Percentiles rank a stretch among this genome's conserved stretches.
These are phyloP conservation scores for Rhagium mordax DNA, from an alignment of 2,888 invertebrate species.

Conservation along the genomic window DNA sequence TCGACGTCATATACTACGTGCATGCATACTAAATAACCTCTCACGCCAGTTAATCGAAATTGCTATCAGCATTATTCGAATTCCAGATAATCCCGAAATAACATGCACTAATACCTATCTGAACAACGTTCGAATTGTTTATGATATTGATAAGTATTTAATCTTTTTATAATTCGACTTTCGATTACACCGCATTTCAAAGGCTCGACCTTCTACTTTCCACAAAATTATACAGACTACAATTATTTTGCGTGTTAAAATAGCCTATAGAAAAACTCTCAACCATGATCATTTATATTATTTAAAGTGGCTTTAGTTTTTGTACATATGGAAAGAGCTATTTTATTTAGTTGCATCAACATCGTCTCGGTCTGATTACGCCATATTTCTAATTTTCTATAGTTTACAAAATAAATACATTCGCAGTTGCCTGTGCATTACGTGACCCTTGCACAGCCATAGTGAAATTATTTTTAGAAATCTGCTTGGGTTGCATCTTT, in stretches of 20 bases:
- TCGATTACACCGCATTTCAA: constrained; percentile 1
- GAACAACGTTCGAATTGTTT: background rate
- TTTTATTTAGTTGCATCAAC: constrained; percentile 43
- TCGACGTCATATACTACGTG: no score
- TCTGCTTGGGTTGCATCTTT: constrained; percentile 33
- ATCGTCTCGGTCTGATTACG: constrained; percentile 52
- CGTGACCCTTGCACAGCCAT: constrained; percentile 45
- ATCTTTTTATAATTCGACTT: background rate
- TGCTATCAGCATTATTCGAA: background rate
- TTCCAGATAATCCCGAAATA: background rate
- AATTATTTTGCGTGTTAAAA: constrained; percentile 1
- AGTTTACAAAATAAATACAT: constrained; percentile 31
- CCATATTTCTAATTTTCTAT: constrained; percentile 52
- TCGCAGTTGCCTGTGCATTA: constrained; percentile 39
- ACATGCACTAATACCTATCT: background rate
- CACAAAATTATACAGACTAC: constrained; percentile 1
- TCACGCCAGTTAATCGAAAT: no score
- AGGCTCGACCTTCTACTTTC: constrained; percentile 13
- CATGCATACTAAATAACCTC: no score
- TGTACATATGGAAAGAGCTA: constrained; percentile 35
- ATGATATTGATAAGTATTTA: background rate
- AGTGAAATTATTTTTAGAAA: constrained; percentile 54
- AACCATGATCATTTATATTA: constrained; percentile 17
- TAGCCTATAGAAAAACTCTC: constrained; percentile 16
- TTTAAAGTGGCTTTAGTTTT: constrained; percentile 35